Base-by-base conservation (phyloP, 1,140 invertebrate species). In the Megalonaias nervosa region DNA sequence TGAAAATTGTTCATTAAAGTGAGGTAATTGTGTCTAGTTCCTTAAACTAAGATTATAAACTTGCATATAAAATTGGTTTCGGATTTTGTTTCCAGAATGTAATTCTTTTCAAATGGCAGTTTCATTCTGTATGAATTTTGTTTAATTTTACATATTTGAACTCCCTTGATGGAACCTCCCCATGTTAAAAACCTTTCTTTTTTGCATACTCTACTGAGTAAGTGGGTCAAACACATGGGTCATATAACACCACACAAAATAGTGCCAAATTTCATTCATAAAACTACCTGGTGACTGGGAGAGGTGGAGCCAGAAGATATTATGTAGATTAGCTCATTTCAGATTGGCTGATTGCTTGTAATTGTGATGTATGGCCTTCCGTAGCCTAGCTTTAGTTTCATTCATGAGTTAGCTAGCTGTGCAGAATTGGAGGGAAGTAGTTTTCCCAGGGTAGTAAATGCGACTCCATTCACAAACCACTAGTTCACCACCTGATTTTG, bases 221-320 rank as follows among this genome's bases (percentile, higher is more conserved):
- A 67, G 56, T 67, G 64, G 75, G 75, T 77, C 75, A 77, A 56
- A 65, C 62, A 48, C 38, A 48, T 48, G 38, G 38, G 38, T 48
- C 38, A 48, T 48, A 48, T 72, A 66, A 67, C 68, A 67, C 66
- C 68, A 48, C 75, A 65, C 72, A 77, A 77, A 71, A 71, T 71
- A 77, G 75, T 61, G 66, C 75, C 65, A 13, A 59, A 64, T 77
- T 77, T 48, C 75, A 77, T 77, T 77, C 75, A 77, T 77, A 77
- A 77, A 77, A 19, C 58, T 23, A 31, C 55, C 15, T 55, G 16
- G 59, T 64, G 68, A 48, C 38, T 48, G 38, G 38, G 38, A 48
- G 38, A 48, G 75, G 75, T n/a, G 75, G 75, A 72, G 75, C 75
- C 56, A 21, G 21, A 71, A 71, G 56, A 67, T 48, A 77, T 71